Evolutionary conservation across 2,888 invertebrate genomes (phyloP).

Genomic region (Drosophila anomalata): DNA sequence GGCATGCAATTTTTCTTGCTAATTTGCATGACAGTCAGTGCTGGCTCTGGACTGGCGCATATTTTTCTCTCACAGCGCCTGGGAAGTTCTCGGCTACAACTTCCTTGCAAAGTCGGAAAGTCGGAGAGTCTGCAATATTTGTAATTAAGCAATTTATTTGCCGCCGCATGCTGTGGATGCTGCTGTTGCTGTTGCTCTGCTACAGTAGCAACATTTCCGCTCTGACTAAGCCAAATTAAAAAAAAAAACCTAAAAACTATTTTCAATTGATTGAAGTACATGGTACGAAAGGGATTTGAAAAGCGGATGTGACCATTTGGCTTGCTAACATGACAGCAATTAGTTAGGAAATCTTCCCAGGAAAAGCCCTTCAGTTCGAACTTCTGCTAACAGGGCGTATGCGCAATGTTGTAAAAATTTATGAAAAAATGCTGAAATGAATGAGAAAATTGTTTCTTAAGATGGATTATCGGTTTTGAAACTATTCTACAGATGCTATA

Average conservation of each 20-base stretch:
- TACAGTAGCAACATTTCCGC: conserved; percentile 67
- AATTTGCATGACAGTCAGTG: conserved; percentile 67
- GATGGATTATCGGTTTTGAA: no score
- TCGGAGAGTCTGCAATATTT: conserved; percentile 55
- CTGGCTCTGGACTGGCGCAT: conserved; percentile 28
- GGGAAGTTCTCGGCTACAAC: conserved; percentile 40
- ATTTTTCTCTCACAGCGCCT: conserved; percentile 39
- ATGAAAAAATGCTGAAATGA: not conserved
- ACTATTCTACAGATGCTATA: no score
- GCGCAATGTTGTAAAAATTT: conserved; percentile 37
- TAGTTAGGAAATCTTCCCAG: conserved; percentile 44
- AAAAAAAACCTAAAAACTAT: conserved; percentile 20
- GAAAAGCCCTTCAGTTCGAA: not conserved
- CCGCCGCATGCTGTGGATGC: conserved; percentile 35
- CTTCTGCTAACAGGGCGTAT: conserved; percentile 38
- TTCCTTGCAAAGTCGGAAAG: conserved; percentile 52
- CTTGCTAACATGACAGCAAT: conserved; percentile 58
- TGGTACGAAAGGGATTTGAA: conserved; percentile 13
- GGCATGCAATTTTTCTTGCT: conserved; percentile 70
- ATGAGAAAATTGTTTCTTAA: not conserved
- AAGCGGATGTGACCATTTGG: conserved; percentile 65
- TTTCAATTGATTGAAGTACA: conserved; percentile 62
- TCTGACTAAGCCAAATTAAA: conserved; percentile 37
- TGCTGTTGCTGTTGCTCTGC: conserved; percentile 14
- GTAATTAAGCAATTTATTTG: conserved; percentile 75